Base-by-base conservation (phyloP, 2,797 vertebrate genomes). In the Pipistrellus pipistrellus region DNA sequence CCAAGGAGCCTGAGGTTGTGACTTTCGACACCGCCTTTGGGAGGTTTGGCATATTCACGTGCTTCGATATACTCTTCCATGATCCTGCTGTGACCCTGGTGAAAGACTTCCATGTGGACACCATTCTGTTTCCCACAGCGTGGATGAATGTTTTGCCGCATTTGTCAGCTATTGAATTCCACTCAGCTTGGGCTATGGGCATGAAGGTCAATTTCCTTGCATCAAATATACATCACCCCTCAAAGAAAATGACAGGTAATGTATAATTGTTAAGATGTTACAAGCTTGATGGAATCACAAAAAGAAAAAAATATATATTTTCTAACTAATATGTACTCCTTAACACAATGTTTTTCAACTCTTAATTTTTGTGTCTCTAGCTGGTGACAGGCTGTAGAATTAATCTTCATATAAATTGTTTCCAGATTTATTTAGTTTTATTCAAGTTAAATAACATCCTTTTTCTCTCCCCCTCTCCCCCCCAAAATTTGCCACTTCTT, bases 121-220 rank as follows among this genome's bases (percentile, higher is more conserved):
- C 97, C 68, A 90, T 98, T 4, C 66, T 98, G 8, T 98, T 97
- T 72, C 96, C 97, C 1, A 97, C 97, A 0, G 97, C 97, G 8
- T 98, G 98, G 97, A 97, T 97, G 94, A 97, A 97, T 78, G 91
- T 94, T 69, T 80, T 97, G 11, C 98, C 97, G 30, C 97, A 97
- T 96, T 95, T 94, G 48, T 85, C 93, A 95, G 95, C 97, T 95
- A 96, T 98, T 96, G 88, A 97, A 93, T 95, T 97, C 97, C 55
- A 98, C 93, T 97, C 98, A 80, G 97, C 98, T 2, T 98, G 98
- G 98, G 98, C 98, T 18, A 96, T 98, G 97, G 98, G 97, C 38
- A 96, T 97, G 97, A 73, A 91, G 14, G 93, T 97, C 53, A 98
- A 98, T 88, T 97, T 98, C 5, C 95, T 98, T 57, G 98, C 98